Evolutionary conservation across 2,113 vertebrate species (phyloP).

Genomic region (Pycnonotus jocosus): DNA sequence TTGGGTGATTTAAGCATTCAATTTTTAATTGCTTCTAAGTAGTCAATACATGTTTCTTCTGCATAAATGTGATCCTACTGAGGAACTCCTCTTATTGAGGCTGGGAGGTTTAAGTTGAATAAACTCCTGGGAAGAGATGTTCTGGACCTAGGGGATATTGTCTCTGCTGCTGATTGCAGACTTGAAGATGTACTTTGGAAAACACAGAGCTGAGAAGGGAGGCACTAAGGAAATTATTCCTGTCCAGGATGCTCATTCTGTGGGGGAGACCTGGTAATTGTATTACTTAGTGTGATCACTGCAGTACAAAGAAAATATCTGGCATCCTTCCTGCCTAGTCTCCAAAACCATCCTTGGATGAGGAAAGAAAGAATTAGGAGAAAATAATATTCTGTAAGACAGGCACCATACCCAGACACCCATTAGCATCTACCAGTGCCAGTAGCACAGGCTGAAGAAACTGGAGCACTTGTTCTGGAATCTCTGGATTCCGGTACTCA

Average conservation of each 20-base stretch:
- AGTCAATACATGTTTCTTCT: not conserved
- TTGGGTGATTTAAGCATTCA: not conserved
- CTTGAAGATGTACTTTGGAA: not conserved
- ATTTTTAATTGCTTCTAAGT: not conserved
- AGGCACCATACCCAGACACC: not conserved
- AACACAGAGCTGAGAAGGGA: not conserved
- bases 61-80: not conserved
- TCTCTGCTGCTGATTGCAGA: not conserved
- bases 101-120: not conserved
- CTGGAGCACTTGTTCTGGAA: not conserved
- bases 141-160: not conserved
- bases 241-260: not conserved
- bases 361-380: not conserved
- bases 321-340: not conserved
- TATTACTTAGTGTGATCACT: not conserved
- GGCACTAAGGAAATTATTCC: not conserved
- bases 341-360: not conserved
- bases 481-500: not conserved
- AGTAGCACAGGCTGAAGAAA: not conserved
- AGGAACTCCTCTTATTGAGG: not conserved
- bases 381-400: not conserved
- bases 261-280: not conserved
- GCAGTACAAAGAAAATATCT: not conserved
- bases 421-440: not conserved
- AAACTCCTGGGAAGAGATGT: not conserved